A percentile compares a stretch with the other conserved stretches of the same genome.
Evolutionary conservation across 2,888 invertebrate genomes (phyloP).

Genomic region (Phania funesta): DNA sequence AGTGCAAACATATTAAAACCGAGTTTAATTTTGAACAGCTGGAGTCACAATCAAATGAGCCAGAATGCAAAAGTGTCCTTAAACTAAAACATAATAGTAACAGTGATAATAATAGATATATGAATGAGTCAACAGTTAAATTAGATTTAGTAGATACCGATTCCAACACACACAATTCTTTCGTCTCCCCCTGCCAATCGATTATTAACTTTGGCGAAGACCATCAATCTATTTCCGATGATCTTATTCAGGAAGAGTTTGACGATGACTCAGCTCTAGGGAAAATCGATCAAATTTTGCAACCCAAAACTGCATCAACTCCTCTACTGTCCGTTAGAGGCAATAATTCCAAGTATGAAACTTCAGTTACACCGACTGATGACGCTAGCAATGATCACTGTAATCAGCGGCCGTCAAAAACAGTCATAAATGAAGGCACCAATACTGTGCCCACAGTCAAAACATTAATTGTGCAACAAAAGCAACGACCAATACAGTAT

Average conservation of each 20-base stretch:
- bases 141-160: slow-evolving; percentile 39
- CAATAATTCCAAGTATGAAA: slow-evolving; percentile 1
- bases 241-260: slow-evolving; percentile 33
- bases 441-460: not conserved
- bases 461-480: slow-evolving; percentile 15
- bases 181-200: slow-evolving; percentile 32
- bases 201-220: slow-evolving; percentile 12
- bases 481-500: slow-evolving; percentile 5
- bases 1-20: slow-evolving; percentile 54
- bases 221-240: slow-evolving; percentile 14
- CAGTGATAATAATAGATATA: slow-evolving; percentile 2
- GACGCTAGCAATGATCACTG: not conserved
- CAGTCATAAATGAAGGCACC: not conserved
- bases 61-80: slow-evolving; percentile 56
- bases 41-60: slow-evolving; percentile 15
- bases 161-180: slow-evolving; percentile 36
- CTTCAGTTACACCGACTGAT: not conserved
- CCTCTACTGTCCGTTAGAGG: not conserved
- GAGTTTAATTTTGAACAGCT: slow-evolving; percentile 46
- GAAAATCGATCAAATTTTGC: not conserved
- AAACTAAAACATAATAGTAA: slow-evolving; percentile 35
- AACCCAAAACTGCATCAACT: slow-evolving; percentile 3
- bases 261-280: not conserved
- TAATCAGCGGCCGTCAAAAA: not conserved
- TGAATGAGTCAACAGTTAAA: slow-evolving; percentile 32